phyloP scores from a whole-genome alignment of 2,113 vertebrate species.

The Podarcis muralis region DNA sequence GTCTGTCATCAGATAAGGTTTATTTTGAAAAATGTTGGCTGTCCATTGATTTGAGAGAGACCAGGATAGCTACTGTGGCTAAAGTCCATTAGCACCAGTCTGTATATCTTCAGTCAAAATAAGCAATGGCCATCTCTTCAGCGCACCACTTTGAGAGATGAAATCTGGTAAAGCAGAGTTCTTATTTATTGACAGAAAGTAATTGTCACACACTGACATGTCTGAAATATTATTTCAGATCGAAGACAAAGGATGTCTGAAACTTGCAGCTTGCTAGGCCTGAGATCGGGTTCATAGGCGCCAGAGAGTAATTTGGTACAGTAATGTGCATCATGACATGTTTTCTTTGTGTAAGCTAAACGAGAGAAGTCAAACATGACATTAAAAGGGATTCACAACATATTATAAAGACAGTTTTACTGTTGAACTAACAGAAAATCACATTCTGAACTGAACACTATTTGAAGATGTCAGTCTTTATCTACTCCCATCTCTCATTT shows the following conservation, averaged over 20 bases:
- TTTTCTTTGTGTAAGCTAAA: not conserved
- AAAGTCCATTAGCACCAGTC: slow-evolving; percentile 42
- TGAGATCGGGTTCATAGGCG: not conserved
- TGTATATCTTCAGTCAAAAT: slow-evolving; percentile 50
- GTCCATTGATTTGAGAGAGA: slow-evolving; percentile 37
- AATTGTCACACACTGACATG: not conserved
- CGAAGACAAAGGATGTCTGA: not conserved
- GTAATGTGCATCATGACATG: not conserved
- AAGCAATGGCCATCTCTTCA: slow-evolving; percentile 42
- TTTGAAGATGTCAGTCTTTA: not conserved
- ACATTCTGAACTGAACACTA: not conserved
- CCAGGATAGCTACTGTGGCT: not conserved
- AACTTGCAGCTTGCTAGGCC: not conserved
- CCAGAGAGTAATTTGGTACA: not conserved
- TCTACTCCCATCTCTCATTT: no score
- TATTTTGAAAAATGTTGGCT: slow-evolving; percentile 45
- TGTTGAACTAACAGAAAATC: not conserved
- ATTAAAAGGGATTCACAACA: not conserved
- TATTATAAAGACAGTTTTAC: not conserved
- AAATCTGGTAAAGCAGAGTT: slow-evolving; percentile 15
- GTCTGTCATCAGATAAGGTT: slow-evolving; percentile 28
- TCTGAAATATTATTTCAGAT: slow-evolving; percentile 34
- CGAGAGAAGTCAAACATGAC: not conserved
- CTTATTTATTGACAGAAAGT: slow-evolving; percentile 57
- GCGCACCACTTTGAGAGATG: slow-evolving; percentile 31